A percentile compares a stretch with the other conserved stretches of the same genome.
These are phyloP conservation scores for Antitype chi DNA, from an alignment of 2,888 invertebrate species.

Conservation along the genomic window DNA sequence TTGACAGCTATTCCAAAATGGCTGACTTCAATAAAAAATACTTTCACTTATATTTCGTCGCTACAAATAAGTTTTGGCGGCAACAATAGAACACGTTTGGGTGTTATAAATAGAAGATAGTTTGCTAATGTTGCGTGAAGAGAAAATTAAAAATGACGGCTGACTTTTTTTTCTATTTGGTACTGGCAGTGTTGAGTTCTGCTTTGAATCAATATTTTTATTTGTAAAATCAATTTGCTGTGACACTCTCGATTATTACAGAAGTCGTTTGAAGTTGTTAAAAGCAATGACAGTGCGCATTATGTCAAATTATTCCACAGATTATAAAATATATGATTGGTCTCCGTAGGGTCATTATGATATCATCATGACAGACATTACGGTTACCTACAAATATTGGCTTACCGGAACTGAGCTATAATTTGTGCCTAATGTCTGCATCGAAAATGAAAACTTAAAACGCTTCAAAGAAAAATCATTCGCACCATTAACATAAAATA, in stretches of 20 bases:
- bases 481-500: no score
- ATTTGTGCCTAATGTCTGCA: background rate
- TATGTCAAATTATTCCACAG: conserved; percentile 43
- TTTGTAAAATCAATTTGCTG: conserved; percentile 27
- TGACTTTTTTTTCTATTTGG: conserved; percentile 19
- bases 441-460: background rate
- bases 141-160: conserved; percentile 76
- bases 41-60: conserved; percentile 82
- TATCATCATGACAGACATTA: conserved; percentile 57
- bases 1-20: conserved; percentile 77
- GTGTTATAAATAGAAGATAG: conserved; percentile 77
- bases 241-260: conserved; percentile 21
- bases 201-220: conserved; percentile 44
- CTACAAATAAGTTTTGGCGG: conserved; percentile 70
- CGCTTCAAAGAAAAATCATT: background rate
- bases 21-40: conserved; percentile 69
- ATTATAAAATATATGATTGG: conserved; percentile 54
- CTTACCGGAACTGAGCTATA: conserved; percentile 39
- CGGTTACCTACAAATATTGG: conserved; percentile 18
- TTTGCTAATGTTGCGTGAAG: conserved; percentile 78
- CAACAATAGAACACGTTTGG: conserved; percentile 80
- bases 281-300: conserved; percentile 40
- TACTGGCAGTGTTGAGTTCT: conserved; percentile 11
- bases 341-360: conserved; percentile 47
- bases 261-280: conserved; percentile 38